Evolutionary conservation across 2,888 invertebrate genomes (phyloP).

Genomic region (Chaetoderma sp.): DNA sequence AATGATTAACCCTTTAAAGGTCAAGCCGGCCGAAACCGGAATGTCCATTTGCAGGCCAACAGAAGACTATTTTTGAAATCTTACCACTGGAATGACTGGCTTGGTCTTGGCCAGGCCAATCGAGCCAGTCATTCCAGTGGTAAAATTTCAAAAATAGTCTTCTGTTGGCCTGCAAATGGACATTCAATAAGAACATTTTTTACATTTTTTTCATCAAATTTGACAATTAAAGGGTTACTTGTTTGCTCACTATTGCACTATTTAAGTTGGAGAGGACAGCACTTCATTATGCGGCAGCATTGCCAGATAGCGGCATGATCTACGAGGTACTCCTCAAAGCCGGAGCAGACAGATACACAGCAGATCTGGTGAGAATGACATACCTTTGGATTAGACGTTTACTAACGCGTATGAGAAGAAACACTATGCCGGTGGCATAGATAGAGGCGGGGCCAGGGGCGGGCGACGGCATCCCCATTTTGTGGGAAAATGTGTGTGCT

Average conservation of each 20-base stretch:
- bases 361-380: constrained; percentile 13
- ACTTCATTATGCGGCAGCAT: constrained; percentile 27
- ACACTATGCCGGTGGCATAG: no score
- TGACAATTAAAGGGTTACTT: background rate
- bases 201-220: background rate
- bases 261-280: constrained; percentile 26
- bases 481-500: no score
- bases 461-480: no score
- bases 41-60: no score
- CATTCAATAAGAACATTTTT: background rate
- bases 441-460: no score
- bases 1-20: no score
- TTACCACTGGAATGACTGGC: no score
- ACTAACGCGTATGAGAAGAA: no score
- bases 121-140: no score
- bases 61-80: no score
- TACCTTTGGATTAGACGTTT: no score
- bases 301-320: constrained; percentile 8
- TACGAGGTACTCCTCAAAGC: constrained; percentile 5
- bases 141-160: background rate
- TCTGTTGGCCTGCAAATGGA: background rate
- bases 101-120: background rate
- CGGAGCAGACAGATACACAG: constrained; percentile 11
- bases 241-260: background rate
- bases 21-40: background rate